Percentiles rank a stretch among this genome's conserved stretches.
phyloP scores from a whole-genome alignment of 2,113 vertebrate genomes.

The Hymenochirus boettgeri region DNA sequence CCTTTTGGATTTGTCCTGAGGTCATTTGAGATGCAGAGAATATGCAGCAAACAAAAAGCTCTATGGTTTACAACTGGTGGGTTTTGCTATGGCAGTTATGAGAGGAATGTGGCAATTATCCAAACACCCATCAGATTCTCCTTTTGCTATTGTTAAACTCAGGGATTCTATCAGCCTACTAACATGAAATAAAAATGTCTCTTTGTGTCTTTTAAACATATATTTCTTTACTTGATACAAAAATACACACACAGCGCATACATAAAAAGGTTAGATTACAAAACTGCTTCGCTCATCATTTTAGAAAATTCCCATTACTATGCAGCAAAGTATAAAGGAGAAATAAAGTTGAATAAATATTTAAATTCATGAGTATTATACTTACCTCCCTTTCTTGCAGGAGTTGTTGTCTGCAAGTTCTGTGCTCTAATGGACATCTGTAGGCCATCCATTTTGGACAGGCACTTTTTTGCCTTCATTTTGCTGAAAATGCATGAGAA shows the following conservation, averaged over 20 bases:
- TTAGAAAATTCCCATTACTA: too few species aligned
- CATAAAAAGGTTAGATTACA: neutral
- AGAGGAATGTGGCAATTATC: slow-evolving; percentile 63
- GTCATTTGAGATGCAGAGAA: slow-evolving; percentile 49
- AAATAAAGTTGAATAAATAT: too few species aligned
- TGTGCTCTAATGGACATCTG: too few species aligned
- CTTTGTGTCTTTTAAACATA: slow-evolving; percentile 62
- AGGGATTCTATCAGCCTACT: slow-evolving; percentile 60
- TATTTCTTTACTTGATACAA: slow-evolving; percentile 22
- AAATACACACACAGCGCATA: neutral
- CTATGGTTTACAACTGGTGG: slow-evolving; percentile 56
- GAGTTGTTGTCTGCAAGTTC: too few species aligned
- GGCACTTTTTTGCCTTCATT: too few species aligned
- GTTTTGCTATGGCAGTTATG: slow-evolving; percentile 69
- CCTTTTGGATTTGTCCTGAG: slow-evolving; percentile 39
- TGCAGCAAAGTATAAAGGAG: too few species aligned
- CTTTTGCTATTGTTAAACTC: slow-evolving; percentile 43
- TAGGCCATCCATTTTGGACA: too few species aligned
- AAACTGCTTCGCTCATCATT: too few species aligned
- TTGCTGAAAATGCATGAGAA: too few species aligned
- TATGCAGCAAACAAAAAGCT: slow-evolving; percentile 59
- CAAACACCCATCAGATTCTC: slow-evolving; percentile 48
- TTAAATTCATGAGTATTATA: too few species aligned
- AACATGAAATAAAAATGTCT: slow-evolving; percentile 46
- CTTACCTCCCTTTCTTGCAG: too few species aligned